Percentiles rank a stretch among this genome's conserved stretches.
Evolutionary conservation across 2,113 vertebrate genomes (phyloP).

Genomic region (Holacanthus passer): DNA sequence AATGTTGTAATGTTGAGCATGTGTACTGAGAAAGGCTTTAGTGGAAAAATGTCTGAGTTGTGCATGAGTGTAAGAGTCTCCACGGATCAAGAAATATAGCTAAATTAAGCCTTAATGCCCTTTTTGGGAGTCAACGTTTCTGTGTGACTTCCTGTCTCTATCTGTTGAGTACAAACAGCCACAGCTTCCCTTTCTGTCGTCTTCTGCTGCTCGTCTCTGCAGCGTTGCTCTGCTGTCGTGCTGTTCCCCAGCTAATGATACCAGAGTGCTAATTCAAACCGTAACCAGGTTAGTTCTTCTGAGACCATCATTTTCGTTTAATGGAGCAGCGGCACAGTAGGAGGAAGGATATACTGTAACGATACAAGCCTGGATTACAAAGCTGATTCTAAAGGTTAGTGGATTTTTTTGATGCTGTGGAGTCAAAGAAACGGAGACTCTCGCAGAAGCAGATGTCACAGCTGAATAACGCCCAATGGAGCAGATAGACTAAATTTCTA

Average conservation of each 20-base stretch:
- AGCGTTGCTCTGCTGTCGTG: background rate
- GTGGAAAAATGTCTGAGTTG: background rate
- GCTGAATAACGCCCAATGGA: background rate
- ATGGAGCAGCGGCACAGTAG: background rate
- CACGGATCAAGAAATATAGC: background rate
- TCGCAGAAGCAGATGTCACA: background rate
- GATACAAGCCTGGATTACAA: background rate
- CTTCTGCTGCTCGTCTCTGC: slow-evolving; percentile 21
- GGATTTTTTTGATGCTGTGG: background rate
- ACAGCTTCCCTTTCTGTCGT: slow-evolving; percentile 66
- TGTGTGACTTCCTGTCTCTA: slow-evolving; percentile 65
- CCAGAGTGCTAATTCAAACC: background rate
- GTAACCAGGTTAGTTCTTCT: background rate
- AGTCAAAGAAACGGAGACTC: background rate
- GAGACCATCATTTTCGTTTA: background rate
- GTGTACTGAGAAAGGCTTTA: background rate
- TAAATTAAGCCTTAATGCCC: background rate
- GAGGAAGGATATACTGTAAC: background rate
- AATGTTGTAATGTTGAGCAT: background rate
- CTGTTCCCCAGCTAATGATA: background rate
- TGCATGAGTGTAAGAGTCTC: background rate
- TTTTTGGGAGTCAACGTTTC: background rate
- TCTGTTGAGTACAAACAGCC: slow-evolving; percentile 34
- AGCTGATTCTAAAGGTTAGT: slow-evolving; percentile 5
- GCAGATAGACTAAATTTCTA: background rate